Base-by-base conservation (phyloP, 1,140 invertebrate species). In the Cataglyphis hispanica region DNA sequence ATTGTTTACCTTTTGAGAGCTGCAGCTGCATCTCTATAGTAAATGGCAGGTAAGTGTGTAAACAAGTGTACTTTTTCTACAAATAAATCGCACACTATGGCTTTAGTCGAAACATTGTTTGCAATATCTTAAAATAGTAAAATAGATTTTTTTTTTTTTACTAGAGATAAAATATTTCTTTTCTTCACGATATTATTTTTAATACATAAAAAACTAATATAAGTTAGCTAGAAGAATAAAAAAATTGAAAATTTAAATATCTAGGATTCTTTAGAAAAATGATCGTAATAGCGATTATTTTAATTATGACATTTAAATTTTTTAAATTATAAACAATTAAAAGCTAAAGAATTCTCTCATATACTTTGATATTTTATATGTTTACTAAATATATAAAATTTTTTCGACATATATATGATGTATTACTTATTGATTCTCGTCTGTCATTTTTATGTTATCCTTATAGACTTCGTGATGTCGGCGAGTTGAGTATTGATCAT, bases 391-490 rank as follows among this genome's bases (percentile, higher is more conserved):
- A 0, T 16, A 31, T 16, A 43, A 81, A 40, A 31, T 37, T 10
- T 7, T 31, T 1, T 25, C n/a, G 43, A 43, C 25, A n/a, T 76
- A 16, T 50, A 46, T 46, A 19, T 50, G 46, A 84, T 77, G 13
- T 53, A 84, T 84, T 40, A 31, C 72, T 84, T 84, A 84, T 84
- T 84, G 81, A 84, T 84, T 84, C 22, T 8, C 8, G 16, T 84
- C 40, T 56, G 81, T 84, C 81, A 66, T 64, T 60, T 77, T 83
- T 66, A 50, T n/a, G 19, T 22, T 74, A 46, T 74, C 16, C 34
- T 72, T 81, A 60, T 22, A 27, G n/a, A 50, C 22, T 53, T 7
- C 13, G n/a, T 16, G 31, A 50, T 37, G 27, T 25, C 31, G 40
- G 25, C 16, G 27, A 64, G 37, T 64, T 50, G 27, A 84, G 43